A percentile compares a stretch with the other conserved stretches of the same genome.
phyloP scores from a whole-genome alignment of 2,113 vertebrate genomes.

The Lagopus muta region DNA sequence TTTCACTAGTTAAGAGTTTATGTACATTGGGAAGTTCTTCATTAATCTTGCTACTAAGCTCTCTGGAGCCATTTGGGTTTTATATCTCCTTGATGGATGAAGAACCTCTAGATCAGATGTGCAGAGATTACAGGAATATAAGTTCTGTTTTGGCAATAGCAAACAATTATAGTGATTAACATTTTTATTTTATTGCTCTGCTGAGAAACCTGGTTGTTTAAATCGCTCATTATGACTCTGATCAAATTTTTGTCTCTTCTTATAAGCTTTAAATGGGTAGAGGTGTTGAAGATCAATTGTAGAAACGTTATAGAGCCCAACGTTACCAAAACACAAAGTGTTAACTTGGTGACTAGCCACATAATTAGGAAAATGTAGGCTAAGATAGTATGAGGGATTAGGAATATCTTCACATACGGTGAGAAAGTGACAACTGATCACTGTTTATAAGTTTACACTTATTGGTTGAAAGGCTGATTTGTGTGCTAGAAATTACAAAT shows the following conservation, averaged over 20 bases:
- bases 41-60: neutral
- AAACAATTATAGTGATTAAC: neutral
- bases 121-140: neutral
- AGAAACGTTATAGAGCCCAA: neutral
- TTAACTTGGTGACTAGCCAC: neutral
- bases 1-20: constrained; percentile 9
- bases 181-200: neutral
- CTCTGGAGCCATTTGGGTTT: neutral
- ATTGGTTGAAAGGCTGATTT: neutral
- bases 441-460: neutral
- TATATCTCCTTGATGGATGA: neutral
- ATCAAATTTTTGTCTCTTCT: neutral
- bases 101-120: neutral
- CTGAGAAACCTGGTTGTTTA: neutral
- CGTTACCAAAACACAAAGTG: neutral
- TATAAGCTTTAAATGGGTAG: neutral
- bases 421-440: neutral
- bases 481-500: neutral
- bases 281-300: neutral
- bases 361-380: neutral
- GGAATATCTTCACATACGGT: neutral
- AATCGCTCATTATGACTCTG: neutral
- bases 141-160: neutral
- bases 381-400: neutral
- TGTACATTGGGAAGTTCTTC: neutral